Conservation (phyloP, 1,140 invertebrate species). For the Sycobia sp. region DNA sequence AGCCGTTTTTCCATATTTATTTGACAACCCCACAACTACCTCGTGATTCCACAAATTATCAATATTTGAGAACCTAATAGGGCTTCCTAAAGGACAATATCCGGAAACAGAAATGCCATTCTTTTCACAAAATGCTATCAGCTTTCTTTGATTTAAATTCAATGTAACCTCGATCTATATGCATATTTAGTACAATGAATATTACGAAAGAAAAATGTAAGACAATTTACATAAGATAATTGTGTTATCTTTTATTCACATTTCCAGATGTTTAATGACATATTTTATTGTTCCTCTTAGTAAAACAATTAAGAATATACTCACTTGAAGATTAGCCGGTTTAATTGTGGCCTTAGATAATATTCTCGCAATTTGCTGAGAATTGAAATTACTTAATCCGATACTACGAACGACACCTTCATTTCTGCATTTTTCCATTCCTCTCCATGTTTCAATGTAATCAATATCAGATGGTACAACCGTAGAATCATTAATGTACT, state of each 20-base stretch:
- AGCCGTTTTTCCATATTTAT: conserved; percentile 72
- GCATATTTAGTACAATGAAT: neutral
- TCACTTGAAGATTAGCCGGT: conserved; percentile 76
- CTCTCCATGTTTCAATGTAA: conserved; percentile 91
- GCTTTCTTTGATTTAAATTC: conserved; percentile 79
- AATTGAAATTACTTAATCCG: conserved; percentile 92
- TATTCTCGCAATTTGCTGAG: conserved; percentile 77
- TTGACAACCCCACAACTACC: conserved; percentile 61
- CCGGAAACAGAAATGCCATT: conserved; percentile 74
- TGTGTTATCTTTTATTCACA: too few relatives aligned
- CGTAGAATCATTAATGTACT: conserved; percentile 54
- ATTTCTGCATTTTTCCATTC: conserved; percentile 78
- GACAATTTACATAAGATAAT: too few relatives aligned
- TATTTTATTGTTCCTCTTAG: neutral
- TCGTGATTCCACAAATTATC: conserved; percentile 59
- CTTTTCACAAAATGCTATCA: conserved; percentile 77
- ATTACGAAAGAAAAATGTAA: too few relatives aligned
- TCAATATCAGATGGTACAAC: conserved; percentile 68
- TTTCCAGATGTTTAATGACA: too few relatives aligned
- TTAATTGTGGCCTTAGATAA: conserved; percentile 73
- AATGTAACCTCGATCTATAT: conserved; percentile 70
- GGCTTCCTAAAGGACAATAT: conserved; percentile 78
- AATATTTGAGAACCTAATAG: conserved; percentile 37
- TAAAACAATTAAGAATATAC: conserved; percentile 20
- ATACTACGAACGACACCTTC: conserved; percentile 79